Percentiles rank a stretch among this genome's conserved stretches.
Conservation (phyloP, 2,888 invertebrate genomes). For the Carcina quercana region DNA sequence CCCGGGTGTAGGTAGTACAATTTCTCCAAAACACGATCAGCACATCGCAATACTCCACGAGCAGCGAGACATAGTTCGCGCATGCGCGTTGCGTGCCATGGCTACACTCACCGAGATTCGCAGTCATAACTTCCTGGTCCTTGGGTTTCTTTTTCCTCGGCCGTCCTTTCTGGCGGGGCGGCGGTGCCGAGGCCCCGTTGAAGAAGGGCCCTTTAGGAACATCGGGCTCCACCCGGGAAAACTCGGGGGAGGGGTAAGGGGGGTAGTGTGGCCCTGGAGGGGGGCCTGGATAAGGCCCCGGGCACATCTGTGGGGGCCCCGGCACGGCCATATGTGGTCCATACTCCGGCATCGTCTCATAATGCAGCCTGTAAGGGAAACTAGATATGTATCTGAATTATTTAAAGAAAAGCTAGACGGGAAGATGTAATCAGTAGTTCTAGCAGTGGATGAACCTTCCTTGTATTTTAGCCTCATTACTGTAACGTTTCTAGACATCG, state of each 20-base stretch:
- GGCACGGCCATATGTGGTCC: constrained; percentile 72
- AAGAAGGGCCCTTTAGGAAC: constrained; percentile 73
- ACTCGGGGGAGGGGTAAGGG: constrained; percentile 75
- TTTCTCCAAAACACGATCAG: no score
- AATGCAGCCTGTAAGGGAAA: constrained; percentile 55
- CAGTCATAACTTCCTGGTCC: constrained; percentile 89
- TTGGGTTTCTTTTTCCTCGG: constrained; percentile 95
- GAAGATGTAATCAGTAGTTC: no score
- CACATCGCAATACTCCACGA: background rate
- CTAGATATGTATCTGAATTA: no score
- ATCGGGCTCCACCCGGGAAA: constrained; percentile 63
- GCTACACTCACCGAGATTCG: constrained; percentile 83
- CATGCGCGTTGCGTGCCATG: background rate
- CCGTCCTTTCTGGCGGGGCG: constrained; percentile 93
- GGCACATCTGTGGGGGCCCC: constrained; percentile 73
- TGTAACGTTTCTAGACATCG: no score
- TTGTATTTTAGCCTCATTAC: no score
- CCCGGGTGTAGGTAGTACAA: no score
- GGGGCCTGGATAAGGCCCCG: constrained; percentile 69
- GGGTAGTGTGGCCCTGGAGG: constrained; percentile 63
- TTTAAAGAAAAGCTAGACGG: no score
- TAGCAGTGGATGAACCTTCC: no score
- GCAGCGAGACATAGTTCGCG: constrained; percentile 1
- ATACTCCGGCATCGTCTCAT: constrained; percentile 73
- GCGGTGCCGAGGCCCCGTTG: constrained; percentile 70